Base-by-base conservation (phyloP, 1,140 invertebrate species). In the Tyrophagus putrescentiae region DNA sequence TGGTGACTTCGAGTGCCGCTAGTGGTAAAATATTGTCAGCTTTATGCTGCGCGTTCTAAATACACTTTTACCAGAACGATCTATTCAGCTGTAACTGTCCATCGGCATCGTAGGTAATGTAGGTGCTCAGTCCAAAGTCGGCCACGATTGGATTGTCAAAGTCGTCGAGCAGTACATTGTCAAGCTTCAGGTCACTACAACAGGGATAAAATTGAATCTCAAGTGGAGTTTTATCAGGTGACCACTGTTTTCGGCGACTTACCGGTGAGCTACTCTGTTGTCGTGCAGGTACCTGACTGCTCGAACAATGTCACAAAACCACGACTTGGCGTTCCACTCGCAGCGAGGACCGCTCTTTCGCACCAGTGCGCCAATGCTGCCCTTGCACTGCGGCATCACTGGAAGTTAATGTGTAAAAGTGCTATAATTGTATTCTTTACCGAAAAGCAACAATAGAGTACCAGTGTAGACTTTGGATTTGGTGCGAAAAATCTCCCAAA, bases 1-100 rank as follows among this genome's bases (percentile, higher is more conserved):
- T 66, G 67, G 44, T 71, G 70, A 4, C 69, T 31, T 27, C 11
- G 1, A 16, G 62, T 64, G 1, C 67, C 67, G 31, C 67, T 68
- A 28, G 57, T 66, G 1, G 67, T 68, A 4, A 64, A 48, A 23
- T 52, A 21, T 16, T 25, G n/a, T 16, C 21, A n/a, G 36, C 11
- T 31, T 39, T 41, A 28, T n/a, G 60, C 52, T 28, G 60, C 7
- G 39, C 7, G n/a, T 13, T 58, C 31, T 42, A 32, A 9, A 9
- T 7, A 62, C 13, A 29, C 33, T 62, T 28, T 60, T 54, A 25
- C 59, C 62, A 7, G 62, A 57, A n/a, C n/a, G n/a, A n/a, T n/a
- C n/a, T n/a, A n/a, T n/a, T n/a, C n/a, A n/a, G n/a, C n/a, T n/a
- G n/a, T n/a, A n/a, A n/a, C n/a, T n/a, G n/a, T n/a, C n/a, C 54